Evolutionary conservation across 2,888 invertebrate genomes (phyloP), one percentile per base, ranked within the genome.

Genomic region (Cheilosia variabilis): DNA sequence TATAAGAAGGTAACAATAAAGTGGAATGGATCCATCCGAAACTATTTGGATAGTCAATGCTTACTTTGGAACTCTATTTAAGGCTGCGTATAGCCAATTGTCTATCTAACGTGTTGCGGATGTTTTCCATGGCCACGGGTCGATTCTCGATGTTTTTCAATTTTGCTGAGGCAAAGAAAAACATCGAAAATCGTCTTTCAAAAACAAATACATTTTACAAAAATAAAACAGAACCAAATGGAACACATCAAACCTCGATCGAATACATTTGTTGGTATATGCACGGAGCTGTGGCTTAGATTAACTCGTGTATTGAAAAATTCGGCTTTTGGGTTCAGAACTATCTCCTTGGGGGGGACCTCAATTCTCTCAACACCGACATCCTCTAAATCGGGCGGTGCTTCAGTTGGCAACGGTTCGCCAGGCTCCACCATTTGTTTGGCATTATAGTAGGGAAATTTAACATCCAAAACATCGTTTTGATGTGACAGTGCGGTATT

Each of bases 211-310:
- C 15, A 60, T 47, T 34, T 47, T 10, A 50, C 31, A 71, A 77
- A 66, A 57, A 47, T 31, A 41, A 72, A 31, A 37, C 45, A 27
- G 22, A 60, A 34, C 2, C 1, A 63, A 53, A 27, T 22, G 72
- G 60, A 47, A 19, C 88, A 66, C 17, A 88, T 92, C 93, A 93
- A 93, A 96, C 96, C 96, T 94, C 96, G 94, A 90, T 98, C 97
- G 92, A 96, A 98, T 78, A 99, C 98, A 92, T 98, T 98, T 84
- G 98, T 98, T 41, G 99, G 98, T 60, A 99, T 97, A 91, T 98
- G 98, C 52, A 98, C 97, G 87, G 98, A 96, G 90, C 97, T 97
- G 90, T 95, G 94, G 90, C 95, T 96, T 50, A 94, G 94, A 91
- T 97, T 97, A 34, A 96, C 95, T 34, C 95, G 94, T 86, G 95